Conservation (phyloP, 1,140 invertebrate species). For the Zaprionus capensis region DNA sequence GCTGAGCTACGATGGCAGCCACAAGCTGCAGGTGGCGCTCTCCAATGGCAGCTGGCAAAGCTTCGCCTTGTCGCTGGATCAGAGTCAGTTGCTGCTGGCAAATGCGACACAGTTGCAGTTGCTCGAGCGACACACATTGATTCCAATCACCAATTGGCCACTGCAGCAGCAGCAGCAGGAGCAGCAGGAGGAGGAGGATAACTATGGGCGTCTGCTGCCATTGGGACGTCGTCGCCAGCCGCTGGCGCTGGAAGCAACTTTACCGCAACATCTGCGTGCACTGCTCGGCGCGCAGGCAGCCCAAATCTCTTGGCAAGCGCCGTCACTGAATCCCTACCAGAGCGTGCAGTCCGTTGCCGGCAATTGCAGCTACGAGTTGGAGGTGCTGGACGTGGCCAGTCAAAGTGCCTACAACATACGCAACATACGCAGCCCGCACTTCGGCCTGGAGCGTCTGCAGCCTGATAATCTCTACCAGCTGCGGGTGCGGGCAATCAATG, state of each 20-base stretch:
- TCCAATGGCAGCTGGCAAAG: constrained; percentile 26
- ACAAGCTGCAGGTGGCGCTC: neutral
- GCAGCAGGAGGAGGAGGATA: neutral
- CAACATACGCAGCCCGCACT: constrained; percentile 87
- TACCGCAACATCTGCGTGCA: constrained; percentile 90
- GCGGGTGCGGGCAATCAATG: constrained; percentile 85
- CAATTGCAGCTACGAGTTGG: constrained; percentile 93
- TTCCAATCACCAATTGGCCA: constrained; percentile 84
- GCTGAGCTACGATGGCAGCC: constrained; percentile 89
- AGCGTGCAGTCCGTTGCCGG: constrained; percentile 93
- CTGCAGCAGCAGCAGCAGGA: constrained; percentile 17
- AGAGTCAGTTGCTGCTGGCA: constrained; percentile 89
- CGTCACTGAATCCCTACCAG: constrained; percentile 91
- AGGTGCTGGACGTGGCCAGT: constrained; percentile 87
- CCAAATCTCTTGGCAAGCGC: constrained; percentile 91
- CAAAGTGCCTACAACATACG: constrained; percentile 77
- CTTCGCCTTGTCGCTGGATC: constrained; percentile 70
- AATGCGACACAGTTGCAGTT: constrained; percentile 87
- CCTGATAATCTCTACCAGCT: constrained; percentile 91
- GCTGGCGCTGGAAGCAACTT: constrained; percentile 90
- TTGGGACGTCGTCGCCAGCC: constrained; percentile 86
- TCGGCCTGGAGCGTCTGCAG: constrained; percentile 88
- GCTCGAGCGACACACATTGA: constrained; percentile 88
- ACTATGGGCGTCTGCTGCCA: constrained; percentile 40
- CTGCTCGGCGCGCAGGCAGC: constrained; percentile 90